phyloP scores from a whole-genome alignment of 1,140 invertebrate genomes.

The Penaeus vannamei region DNA sequence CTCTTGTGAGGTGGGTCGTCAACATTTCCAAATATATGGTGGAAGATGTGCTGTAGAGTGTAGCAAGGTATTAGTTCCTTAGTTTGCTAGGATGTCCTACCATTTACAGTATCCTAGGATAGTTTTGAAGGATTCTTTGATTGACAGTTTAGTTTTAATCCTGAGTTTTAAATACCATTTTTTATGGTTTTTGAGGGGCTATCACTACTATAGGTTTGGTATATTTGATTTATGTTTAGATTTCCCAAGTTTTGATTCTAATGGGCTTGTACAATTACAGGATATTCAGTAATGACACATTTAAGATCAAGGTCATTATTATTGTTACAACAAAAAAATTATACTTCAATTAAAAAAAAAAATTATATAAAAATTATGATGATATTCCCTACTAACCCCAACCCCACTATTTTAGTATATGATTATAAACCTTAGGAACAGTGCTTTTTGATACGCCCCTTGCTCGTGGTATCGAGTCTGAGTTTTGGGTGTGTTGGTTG shows the following conservation, averaged over 20 bases:
- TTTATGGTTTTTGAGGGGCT: constrained; percentile 38
- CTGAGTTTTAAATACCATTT: constrained; percentile 35
- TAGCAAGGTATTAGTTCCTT: constrained; percentile 64
- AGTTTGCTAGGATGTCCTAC: constrained; percentile 59
- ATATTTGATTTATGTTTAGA: no score
- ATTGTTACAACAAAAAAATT: no score
- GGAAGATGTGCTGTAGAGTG: constrained; percentile 8
- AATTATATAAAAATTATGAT: no score
- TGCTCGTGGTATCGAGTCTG: constrained; percentile 52
- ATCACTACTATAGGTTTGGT: background rate
- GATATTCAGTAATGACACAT: no score
- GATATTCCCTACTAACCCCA: no score
- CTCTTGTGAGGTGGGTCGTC: no score
- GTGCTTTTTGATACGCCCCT: constrained; percentile 46
- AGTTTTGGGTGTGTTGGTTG: constrained; percentile 57
- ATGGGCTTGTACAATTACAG: no score
- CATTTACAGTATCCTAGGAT: constrained; percentile 60
- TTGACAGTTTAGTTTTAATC: constrained; percentile 46
- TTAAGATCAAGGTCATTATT: no score
- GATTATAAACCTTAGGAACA: constrained; percentile 46
- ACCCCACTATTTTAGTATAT: constrained; percentile 2
- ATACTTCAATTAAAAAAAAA: no score
- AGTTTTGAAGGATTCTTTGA: constrained; percentile 60
- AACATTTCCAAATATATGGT: background rate
- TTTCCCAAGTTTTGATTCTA: no score